Conservation (phyloP, 2,797 vertebrate species). For the Microctenopoma lineatum region DNA sequence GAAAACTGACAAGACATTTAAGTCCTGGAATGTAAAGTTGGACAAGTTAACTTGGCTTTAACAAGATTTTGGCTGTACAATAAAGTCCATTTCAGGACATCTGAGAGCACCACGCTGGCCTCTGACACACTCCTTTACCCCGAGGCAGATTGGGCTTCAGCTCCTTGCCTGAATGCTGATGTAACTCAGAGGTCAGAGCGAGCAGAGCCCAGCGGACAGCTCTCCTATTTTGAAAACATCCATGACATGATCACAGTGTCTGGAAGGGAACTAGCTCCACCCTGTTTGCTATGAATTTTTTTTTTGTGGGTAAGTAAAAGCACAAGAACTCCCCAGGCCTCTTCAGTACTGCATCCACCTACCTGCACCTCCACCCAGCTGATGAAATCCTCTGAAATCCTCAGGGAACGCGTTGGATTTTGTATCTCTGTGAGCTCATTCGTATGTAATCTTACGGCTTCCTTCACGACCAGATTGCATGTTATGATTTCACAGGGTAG, state of each 20-base stretch:
- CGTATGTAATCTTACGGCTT: not conserved
- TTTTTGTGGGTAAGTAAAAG: constrained; percentile 7
- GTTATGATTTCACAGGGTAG: not conserved
- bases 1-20: not conserved
- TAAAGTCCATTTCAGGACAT: constrained; percentile 25
- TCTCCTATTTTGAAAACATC: constrained; percentile 59
- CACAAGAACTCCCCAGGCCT: not conserved
- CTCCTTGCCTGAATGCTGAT: constrained; percentile 67
- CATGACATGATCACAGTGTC: constrained; percentile 45
- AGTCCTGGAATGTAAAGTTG: not conserved
- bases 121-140: constrained; percentile 50
- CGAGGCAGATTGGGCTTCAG: constrained; percentile 43
- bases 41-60: constrained; percentile 11
- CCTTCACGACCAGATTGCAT: not conserved
- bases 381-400: constrained; percentile 49
- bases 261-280: constrained; percentile 47
- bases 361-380: constrained; percentile 31
- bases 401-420: not conserved
- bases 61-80: constrained; percentile 5
- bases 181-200: constrained; percentile 62
- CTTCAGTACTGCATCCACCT: constrained; percentile 18
- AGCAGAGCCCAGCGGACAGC: constrained; percentile 40
- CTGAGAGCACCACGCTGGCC: constrained; percentile 43
- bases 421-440: constrained; percentile 5
- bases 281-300: constrained; percentile 31